Percentiles rank a stretch among this genome's conserved stretches.
These are phyloP conservation scores for Myotis yumanensis DNA, from an alignment of 2,113 vertebrate genomes.

Conservation along the genomic window DNA sequence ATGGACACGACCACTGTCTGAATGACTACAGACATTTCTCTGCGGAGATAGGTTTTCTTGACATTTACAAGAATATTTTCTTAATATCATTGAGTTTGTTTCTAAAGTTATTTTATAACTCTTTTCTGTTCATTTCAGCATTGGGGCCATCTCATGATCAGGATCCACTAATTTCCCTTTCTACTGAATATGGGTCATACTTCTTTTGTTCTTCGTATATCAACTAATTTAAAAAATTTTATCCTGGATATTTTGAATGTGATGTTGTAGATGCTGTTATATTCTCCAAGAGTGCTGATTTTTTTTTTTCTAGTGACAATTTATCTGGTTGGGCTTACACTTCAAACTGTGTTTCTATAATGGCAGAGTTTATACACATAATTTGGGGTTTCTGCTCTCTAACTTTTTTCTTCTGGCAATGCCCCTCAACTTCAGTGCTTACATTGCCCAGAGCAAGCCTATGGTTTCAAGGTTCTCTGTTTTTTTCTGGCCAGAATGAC, in stretches of 20 bases:
- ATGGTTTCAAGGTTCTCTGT: neutral
- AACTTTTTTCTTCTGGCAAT: neutral
- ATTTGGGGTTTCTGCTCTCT: neutral
- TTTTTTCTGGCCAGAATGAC: neutral
- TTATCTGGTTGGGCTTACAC: neutral
- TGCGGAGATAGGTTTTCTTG: neutral
- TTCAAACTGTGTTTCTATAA: neutral
- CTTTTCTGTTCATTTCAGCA: neutral
- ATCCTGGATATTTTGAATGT: neutral
- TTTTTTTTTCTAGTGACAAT: neutral
- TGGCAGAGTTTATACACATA: neutral
- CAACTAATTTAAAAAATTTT: neutral
- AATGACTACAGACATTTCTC: neutral
- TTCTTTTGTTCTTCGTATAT: neutral
- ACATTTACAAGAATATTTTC: neutral
- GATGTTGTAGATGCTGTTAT: neutral
- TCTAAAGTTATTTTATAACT: neutral
- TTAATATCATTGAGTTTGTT: neutral
- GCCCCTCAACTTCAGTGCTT: neutral
- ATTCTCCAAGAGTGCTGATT: neutral
- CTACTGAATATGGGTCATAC: neutral
- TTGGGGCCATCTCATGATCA: neutral
- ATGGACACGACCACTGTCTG: rapidly evolving
- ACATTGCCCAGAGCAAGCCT: neutral
- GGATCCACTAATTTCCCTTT: neutral